phyloP scores from a whole-genome alignment of 1,140 invertebrate species.

The Campodea augens region DNA sequence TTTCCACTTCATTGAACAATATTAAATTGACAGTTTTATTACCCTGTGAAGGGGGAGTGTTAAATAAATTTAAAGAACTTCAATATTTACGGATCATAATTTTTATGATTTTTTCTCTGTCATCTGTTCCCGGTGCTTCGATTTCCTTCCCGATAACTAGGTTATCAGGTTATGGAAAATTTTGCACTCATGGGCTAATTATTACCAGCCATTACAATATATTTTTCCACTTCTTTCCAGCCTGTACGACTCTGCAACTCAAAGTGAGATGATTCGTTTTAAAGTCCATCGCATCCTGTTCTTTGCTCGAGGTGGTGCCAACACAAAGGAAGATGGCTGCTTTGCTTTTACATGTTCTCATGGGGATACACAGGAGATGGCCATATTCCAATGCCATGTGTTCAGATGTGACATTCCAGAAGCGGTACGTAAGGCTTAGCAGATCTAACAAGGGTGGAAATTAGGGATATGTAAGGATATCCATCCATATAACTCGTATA shows the following conservation, averaged over 20 bases:
- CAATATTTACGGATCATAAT: no score
- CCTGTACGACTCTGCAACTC: conserved; percentile 62
- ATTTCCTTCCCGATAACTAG: no score
- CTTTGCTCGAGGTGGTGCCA: conserved; percentile 77
- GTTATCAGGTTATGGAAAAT: no score
- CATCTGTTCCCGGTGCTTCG: no score
- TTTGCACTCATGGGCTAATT: no score
- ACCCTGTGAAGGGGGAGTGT: no score
- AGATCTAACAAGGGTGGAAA: conserved; percentile 11
- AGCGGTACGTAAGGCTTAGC: conserved; percentile 55
- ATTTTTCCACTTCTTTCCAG: conserved; percentile 31
- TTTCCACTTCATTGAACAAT: no score
- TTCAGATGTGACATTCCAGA: conserved; percentile 93
- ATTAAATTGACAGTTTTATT: no score
- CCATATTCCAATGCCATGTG: conserved; percentile 90
- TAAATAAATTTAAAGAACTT: no score
- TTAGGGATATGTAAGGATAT: conserved; percentile 22
- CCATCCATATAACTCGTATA: conserved; percentile 8
- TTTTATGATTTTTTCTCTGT: no score
- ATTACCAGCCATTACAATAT: neutral
- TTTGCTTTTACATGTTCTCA: conserved; percentile 97
- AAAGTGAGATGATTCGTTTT: conserved; percentile 71
- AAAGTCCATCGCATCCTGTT: conserved; percentile 85
- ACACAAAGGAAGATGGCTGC: conserved; percentile 64
- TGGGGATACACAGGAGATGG: conserved; percentile 59